Conservation (phyloP, 2,888 invertebrate genomes). For the Metalampra italica region DNA sequence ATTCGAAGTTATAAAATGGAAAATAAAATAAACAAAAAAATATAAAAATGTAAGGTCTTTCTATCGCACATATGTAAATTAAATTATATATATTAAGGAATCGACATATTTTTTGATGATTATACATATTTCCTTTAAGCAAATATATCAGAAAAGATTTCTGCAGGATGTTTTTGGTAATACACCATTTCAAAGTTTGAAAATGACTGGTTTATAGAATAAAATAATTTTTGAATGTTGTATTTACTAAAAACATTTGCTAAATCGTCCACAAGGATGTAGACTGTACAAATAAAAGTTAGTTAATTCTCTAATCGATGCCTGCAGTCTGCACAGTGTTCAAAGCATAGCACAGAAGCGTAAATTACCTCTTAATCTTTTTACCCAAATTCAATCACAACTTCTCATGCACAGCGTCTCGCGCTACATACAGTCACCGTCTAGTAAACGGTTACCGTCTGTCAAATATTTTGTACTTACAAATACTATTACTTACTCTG, state of each 20-base stretch:
- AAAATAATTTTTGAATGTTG: slow-evolving; percentile 20
- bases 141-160: slow-evolving; percentile 54
- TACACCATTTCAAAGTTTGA: slow-evolving; percentile 9
- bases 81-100: neutral
- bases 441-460: too few relatives aligned
- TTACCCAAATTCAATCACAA: too few relatives aligned
- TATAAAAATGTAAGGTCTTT: slow-evolving; percentile 24
- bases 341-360: too few relatives aligned
- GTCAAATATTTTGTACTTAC: too few relatives aligned
- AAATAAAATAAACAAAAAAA: neutral
- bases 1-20: neutral
- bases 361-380: too few relatives aligned
- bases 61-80: slow-evolving; percentile 30
- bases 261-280: slow-evolving; percentile 33
- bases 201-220: neutral
- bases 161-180: slow-evolving; percentile 41
- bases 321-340: too few relatives aligned
- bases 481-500: too few relatives aligned
- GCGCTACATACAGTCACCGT: too few relatives aligned
- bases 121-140: slow-evolving; percentile 42
- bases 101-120: slow-evolving; percentile 16
- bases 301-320: too few relatives aligned
- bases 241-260: slow-evolving; percentile 39
- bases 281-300: slow-evolving; percentile 25
- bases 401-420: too few relatives aligned